Evolutionary conservation across 2,797 vertebrate species (phyloP).

Genomic region (Sebastes baramenuke): DNA sequence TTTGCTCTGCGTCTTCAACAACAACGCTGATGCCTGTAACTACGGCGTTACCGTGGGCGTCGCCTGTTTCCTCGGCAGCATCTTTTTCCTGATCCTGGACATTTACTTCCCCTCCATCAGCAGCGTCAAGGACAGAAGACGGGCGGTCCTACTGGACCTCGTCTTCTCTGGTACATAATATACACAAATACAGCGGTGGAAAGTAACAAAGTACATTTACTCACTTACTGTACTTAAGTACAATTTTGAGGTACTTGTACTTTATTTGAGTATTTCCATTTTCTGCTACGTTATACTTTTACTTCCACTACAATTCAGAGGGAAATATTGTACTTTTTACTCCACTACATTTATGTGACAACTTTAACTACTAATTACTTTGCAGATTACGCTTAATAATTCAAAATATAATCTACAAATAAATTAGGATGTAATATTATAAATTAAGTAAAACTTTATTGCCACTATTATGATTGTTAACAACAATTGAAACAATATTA

Average conservation of each 20-base stretch:
- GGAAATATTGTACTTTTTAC: neutral
- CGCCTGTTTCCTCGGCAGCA: conserved; percentile 90
- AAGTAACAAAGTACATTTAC: neutral
- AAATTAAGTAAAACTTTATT: neutral
- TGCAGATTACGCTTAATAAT: neutral
- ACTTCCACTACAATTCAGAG: too few species aligned
- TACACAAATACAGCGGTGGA: neutral
- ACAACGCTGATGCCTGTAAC: conserved; percentile 93
- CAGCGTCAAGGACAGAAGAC: conserved; percentile 91
- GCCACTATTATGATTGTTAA: too few species aligned
- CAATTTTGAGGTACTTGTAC: neutral
- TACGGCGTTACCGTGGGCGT: conserved; percentile 90
- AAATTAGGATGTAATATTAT: neutral
- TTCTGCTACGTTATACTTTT: neutral
- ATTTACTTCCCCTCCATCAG: conserved; percentile 95
- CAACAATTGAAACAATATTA: too few species aligned
- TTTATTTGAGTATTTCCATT: neutral
- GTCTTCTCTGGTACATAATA: conserved; percentile 88
- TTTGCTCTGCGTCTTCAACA: conserved; percentile 91
- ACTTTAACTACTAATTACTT: neutral
- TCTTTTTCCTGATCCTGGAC: conserved; percentile 90
- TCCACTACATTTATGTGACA: neutral
- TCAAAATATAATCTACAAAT: neutral
- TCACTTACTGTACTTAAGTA: neutral
- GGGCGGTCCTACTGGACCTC: conserved; percentile 90